phyloP scores from a whole-genome alignment of 1,140 invertebrate genomes.

The Uloborus diversus region DNA sequence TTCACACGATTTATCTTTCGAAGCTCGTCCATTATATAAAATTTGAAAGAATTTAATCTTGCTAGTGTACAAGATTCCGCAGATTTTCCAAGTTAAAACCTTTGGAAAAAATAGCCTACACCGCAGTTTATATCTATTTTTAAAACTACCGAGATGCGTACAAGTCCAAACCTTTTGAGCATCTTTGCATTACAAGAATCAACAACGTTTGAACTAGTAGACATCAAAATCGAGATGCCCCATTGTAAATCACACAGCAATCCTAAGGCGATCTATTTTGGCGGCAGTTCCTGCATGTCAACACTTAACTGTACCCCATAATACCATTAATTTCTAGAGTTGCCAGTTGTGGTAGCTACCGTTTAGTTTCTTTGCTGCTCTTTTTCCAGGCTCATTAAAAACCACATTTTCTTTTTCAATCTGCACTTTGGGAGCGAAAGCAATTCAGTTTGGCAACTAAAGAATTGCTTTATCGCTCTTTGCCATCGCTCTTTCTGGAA shows the following conservation, averaged over 20 bases:
- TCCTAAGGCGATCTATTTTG: conserved; percentile 38
- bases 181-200: too few relatives aligned
- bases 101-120: too few relatives aligned
- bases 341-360: conserved; percentile 24
- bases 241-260: conserved; percentile 18
- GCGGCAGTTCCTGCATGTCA: conserved; percentile 45
- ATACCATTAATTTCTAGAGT: conserved; percentile 33
- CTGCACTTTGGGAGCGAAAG: not conserved
- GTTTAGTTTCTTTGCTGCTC: conserved; percentile 18
- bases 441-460: conserved; percentile 30
- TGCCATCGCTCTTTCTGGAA: not conserved
- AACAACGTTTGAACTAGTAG: too few relatives aligned
- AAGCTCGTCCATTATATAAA: too few relatives aligned
- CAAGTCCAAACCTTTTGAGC: too few relatives aligned
- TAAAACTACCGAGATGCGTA: too few relatives aligned
- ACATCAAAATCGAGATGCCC: too few relatives aligned
- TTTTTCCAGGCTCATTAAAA: not conserved
- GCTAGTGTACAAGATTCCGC: too few relatives aligned
- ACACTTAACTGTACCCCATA: conserved; percentile 21
- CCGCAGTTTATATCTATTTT: too few relatives aligned
- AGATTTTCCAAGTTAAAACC: too few relatives aligned
- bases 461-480: conserved; percentile 36
- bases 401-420: not conserved
- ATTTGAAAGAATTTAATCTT: too few relatives aligned
- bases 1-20: too few relatives aligned